Evolutionary conservation across 2,888 invertebrate genomes (phyloP).

Genomic region (Eupithecia tripunctaria): DNA sequence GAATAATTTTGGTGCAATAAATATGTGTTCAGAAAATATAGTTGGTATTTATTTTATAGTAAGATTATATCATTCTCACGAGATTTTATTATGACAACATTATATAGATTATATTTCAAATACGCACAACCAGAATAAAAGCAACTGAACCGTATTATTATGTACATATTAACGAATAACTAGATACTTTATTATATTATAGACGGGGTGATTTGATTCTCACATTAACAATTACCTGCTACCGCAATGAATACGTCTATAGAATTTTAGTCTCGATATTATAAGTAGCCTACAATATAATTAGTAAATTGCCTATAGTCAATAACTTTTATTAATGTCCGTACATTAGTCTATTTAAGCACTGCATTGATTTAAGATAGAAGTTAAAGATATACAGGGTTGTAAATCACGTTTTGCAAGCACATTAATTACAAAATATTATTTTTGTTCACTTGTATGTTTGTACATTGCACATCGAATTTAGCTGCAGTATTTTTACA

Average conservation of each 20-base stretch:
- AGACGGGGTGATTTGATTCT: background rate
- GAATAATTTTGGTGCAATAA: slow-evolving; percentile 18
- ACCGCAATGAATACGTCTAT: background rate
- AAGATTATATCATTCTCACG: background rate
- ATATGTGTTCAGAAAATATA: slow-evolving; percentile 27
- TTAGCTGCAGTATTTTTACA: background rate
- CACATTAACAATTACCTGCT: background rate
- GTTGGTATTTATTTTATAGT: background rate
- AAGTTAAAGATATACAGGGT: background rate
- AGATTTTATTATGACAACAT: background rate
- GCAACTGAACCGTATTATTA: background rate
- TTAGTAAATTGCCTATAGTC: background rate
- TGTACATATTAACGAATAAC: background rate
- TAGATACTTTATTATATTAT: too few relatives aligned
- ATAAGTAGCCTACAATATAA: background rate
- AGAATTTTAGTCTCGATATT: background rate
- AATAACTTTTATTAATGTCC: background rate
- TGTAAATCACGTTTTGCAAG: background rate
- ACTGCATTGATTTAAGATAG: background rate
- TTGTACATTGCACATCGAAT: background rate
- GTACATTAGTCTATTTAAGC: background rate
- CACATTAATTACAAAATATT: background rate
- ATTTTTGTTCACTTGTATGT: background rate
- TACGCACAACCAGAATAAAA: slow-evolving; percentile 8
- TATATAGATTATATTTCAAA: background rate